Percentiles rank a stretch among this genome's conserved stretches.
These are phyloP conservation scores for Parazoanthus swiftii DNA, from an alignment of 92 coral and sea anemone species.

Conservation along the genomic window DNA sequence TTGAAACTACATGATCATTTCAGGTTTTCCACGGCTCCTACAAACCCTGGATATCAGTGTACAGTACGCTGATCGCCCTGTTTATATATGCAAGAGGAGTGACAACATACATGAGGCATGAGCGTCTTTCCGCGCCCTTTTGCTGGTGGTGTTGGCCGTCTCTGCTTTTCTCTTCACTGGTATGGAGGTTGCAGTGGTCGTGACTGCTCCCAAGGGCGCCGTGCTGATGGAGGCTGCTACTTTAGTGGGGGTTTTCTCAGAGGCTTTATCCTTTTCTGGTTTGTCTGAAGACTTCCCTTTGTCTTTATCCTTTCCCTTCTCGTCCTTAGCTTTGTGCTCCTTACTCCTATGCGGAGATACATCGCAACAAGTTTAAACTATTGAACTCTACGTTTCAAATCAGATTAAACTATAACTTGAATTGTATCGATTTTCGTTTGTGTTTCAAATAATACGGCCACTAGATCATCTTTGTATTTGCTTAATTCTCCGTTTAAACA, in stretches of 20 bases:
- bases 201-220: conserved; percentile 58
- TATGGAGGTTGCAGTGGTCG: conserved; percentile 68
- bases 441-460: not conserved
- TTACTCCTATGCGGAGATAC: conserved; percentile 4
- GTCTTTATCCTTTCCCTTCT: conserved; percentile 35
- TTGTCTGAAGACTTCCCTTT: conserved; percentile 42
- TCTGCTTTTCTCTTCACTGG: conserved; percentile 87
- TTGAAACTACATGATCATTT: too few species aligned
- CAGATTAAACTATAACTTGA: too few species aligned
- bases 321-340: conserved; percentile 32
- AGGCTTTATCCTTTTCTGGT: conserved; percentile 41
- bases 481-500: too few species aligned
- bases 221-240: conserved; percentile 52
- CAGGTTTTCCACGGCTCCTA: too few species aligned
- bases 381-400: not conserved
- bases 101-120: conserved; percentile 13
- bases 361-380: not conserved
- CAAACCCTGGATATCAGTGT: not conserved
- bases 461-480: too few species aligned
- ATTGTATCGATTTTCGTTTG: not conserved
- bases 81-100: too few species aligned
- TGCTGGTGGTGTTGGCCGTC: conserved; percentile 54
- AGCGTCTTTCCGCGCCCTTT: conserved; percentile 79
- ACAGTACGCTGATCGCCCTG: not conserved
- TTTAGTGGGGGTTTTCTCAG: conserved; percentile 47